Percentiles rank a stretch among this genome's conserved stretches.
These are phyloP conservation scores for Typhlichthys eigenmanni DNA, from an alignment of 2,797 vertebrate species.

Conservation along the genomic window DNA sequence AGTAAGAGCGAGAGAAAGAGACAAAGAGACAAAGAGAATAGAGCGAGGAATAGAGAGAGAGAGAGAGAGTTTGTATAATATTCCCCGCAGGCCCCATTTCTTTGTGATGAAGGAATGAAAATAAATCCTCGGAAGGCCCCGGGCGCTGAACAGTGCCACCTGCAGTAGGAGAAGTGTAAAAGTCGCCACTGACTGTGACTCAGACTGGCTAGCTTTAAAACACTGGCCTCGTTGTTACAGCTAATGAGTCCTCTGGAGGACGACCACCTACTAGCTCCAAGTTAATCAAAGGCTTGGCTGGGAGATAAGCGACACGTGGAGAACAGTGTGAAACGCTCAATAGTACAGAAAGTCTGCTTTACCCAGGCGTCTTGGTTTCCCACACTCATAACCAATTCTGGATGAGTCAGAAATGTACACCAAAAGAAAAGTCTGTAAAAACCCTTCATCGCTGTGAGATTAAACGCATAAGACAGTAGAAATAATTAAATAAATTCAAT, in stretches of 20 bases:
- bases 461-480: slow-evolving; percentile 42
- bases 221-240: slow-evolving; percentile 57
- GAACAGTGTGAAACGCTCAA: slow-evolving; percentile 35
- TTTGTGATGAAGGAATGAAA: background rate
- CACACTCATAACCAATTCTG: slow-evolving; percentile 11
- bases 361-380: slow-evolving; percentile 19
- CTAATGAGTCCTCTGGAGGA: slow-evolving; percentile 74
- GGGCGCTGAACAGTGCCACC: slow-evolving; percentile 30
- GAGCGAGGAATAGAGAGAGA: background rate
- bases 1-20: slow-evolving; percentile 6
- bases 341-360: slow-evolving; percentile 13
- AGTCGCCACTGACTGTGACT: slow-evolving; percentile 7
- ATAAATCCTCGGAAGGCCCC: slow-evolving; percentile 24
- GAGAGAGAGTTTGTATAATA: background rate
- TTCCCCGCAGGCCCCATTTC: too few species aligned
- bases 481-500: slow-evolving; percentile 27
- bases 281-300: slow-evolving; percentile 66
- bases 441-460: slow-evolving; percentile 37
- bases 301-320: slow-evolving; percentile 42
- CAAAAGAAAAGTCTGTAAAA: slow-evolving; percentile 44
- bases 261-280: slow-evolving; percentile 53
- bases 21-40: background rate
- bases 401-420: slow-evolving; percentile 6
- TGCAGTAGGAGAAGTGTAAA: slow-evolving; percentile 40
- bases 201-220: slow-evolving; percentile 48